A percentile compares a stretch with the other conserved stretches of the same genome.
phyloP scores from a whole-genome alignment of 2,113 vertebrate species.

The Rhipidura dahli region DNA sequence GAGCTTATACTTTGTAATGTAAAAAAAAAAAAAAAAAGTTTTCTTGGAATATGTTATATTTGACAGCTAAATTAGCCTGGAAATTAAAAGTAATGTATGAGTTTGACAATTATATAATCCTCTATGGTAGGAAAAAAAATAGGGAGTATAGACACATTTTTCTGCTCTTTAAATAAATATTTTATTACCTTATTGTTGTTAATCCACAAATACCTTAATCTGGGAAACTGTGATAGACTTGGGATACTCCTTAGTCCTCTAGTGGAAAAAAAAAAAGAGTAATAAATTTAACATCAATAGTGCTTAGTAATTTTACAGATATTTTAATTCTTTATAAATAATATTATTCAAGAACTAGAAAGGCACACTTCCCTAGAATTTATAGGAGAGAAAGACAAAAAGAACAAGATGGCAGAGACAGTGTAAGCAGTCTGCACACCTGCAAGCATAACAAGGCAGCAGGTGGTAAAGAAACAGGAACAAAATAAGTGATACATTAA shows the following conservation, averaged over 20 bases:
- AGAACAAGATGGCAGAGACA: background rate
- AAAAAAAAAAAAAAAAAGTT: background rate
- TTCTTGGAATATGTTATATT: background rate
- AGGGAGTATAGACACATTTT: background rate
- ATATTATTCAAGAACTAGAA: background rate
- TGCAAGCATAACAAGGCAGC: background rate
- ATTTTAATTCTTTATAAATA: background rate
- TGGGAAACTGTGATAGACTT: constrained; percentile 74
- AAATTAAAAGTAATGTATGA: background rate
- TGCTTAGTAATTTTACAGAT: background rate
- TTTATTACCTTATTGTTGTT: constrained; percentile 80
- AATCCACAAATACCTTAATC: constrained; percentile 78
- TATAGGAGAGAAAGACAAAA: background rate
- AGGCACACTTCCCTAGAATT: background rate
- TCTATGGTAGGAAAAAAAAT: background rate
- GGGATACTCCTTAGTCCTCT: constrained; percentile 73
- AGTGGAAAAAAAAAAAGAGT: background rate
- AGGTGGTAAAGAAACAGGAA: background rate
- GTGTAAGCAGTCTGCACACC: background rate
- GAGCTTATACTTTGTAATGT: background rate
- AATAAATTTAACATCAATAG: background rate
- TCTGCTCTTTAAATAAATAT: background rate
- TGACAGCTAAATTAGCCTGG: background rate
- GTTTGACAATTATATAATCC: background rate
- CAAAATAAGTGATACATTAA: background rate